Conservation (phyloP, 64 coral and sea anemone species). For the Orbicella faveolata region DNA sequence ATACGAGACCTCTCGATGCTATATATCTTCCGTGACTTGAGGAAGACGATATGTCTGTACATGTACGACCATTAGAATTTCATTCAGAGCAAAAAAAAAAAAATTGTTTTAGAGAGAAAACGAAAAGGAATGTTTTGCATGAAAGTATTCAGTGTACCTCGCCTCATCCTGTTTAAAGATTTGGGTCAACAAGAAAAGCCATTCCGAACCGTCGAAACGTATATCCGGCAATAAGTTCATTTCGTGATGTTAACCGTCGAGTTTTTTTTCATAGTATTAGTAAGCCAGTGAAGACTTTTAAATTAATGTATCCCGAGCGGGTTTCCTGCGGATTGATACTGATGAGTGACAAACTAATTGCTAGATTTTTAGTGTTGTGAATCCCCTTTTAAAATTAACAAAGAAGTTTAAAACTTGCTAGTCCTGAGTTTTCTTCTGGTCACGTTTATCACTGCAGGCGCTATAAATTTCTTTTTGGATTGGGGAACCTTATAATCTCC, state of each 20-base stretch:
- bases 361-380: neutral
- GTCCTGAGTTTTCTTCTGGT: too few relatives aligned
- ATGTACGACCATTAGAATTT: too few relatives aligned
- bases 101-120: neutral
- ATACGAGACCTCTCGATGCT: too few relatives aligned
- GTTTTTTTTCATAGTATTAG: neutral
- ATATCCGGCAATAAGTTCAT: neutral
- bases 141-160: neutral
- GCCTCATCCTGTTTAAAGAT: neutral
- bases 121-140: neutral
- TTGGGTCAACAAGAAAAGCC: neutral
- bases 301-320: neutral
- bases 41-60: too few relatives aligned
- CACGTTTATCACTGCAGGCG: too few relatives aligned
- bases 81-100: too few relatives aligned
- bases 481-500: too few relatives aligned
- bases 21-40: too few relatives aligned
- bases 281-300: neutral
- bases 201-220: neutral
- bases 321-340: neutral
- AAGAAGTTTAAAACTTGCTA: too few relatives aligned
- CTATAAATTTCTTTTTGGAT: too few relatives aligned
- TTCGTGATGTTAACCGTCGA: neutral
- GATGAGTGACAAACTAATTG: neutral
- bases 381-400: neutral